Conservation (phyloP, 2,888 invertebrate species). For the Opisthograptis luteolata region DNA sequence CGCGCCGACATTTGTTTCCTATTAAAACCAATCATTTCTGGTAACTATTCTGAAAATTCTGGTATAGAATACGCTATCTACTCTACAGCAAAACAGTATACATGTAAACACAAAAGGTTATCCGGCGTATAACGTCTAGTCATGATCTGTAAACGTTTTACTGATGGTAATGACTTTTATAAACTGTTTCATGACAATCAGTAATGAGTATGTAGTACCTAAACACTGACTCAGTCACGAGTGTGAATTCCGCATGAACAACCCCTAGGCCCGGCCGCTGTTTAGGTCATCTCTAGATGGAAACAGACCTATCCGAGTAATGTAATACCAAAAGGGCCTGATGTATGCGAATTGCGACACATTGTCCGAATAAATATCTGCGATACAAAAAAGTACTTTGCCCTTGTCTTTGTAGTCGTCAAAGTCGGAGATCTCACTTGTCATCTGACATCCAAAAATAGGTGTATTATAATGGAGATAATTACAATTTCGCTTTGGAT, state of each 20-base stretch:
- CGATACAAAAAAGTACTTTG: neutral
- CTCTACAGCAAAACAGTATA: too few relatives aligned
- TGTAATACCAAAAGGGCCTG: neutral
- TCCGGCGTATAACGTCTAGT: constrained; percentile 2
- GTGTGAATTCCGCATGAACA: too few relatives aligned
- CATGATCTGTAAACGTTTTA: constrained; percentile 16
- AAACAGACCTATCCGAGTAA: too few relatives aligned
- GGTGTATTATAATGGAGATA: constrained; percentile 26
- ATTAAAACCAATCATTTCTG: constrained; percentile 8
- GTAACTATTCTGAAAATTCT: neutral
- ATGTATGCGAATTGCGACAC: neutral
- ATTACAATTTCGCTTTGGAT: constrained; percentile 37
- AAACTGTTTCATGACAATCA: constrained; percentile 18
- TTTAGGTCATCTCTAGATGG: too few relatives aligned
- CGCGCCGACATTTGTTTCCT: neutral
- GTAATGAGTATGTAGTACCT: too few relatives aligned
- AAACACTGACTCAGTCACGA: too few relatives aligned
- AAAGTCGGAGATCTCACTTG: constrained; percentile 1
- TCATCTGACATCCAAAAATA: constrained; percentile 29
- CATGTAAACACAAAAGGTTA: constrained; percentile 9
- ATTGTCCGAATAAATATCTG: neutral
- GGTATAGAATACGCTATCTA: too few relatives aligned
- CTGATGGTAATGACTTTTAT: constrained; percentile 12
- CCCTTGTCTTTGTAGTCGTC: constrained; percentile 9
- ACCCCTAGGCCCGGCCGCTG: too few relatives aligned